Percentiles rank a stretch among this genome's conserved stretches.
Conservation (phyloP, 2,113 vertebrate species). For the Garra rufa region DNA sequence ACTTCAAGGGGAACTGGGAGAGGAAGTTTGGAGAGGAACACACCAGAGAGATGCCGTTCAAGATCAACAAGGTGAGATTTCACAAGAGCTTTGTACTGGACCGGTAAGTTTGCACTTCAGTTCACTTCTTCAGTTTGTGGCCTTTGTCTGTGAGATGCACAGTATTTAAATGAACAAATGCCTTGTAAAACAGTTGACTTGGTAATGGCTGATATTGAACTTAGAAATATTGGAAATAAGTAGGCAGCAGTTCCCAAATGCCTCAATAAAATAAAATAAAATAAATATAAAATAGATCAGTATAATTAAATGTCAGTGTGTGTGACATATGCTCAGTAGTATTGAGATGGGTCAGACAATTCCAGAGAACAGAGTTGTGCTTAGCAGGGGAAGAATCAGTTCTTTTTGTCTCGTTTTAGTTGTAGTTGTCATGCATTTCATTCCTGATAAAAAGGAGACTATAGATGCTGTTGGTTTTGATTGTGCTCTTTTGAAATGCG, state of each 20-base stretch:
- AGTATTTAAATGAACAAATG: background rate
- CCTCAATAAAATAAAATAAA: background rate
- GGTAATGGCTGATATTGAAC: background rate
- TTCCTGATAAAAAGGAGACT: background rate
- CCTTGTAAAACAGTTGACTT: background rate
- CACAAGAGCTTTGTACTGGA: background rate
- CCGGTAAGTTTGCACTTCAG: background rate
- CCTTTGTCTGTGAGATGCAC: background rate
- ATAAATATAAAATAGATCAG: background rate
- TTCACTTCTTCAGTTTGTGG: too few relatives aligned
- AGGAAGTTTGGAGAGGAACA: constrained; percentile 72
- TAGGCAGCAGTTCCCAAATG: background rate
- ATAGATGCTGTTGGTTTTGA: background rate
- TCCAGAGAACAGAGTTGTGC: background rate
- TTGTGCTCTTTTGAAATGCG: too few relatives aligned
- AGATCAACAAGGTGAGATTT: constrained; percentile 68
- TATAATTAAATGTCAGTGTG: background rate
- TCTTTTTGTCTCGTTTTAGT: background rate
- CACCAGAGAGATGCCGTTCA: constrained; percentile 78
- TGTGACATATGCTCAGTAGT: background rate
- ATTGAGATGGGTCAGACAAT: background rate
- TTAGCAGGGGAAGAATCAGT: background rate
- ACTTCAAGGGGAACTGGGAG: constrained; percentile 91
- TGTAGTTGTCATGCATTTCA: background rate
- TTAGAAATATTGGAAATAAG: background rate